These are phyloP conservation scores for Lordiphosa fenestrarum DNA, from an alignment of 2,888 invertebrate species.

Conservation along the genomic window DNA sequence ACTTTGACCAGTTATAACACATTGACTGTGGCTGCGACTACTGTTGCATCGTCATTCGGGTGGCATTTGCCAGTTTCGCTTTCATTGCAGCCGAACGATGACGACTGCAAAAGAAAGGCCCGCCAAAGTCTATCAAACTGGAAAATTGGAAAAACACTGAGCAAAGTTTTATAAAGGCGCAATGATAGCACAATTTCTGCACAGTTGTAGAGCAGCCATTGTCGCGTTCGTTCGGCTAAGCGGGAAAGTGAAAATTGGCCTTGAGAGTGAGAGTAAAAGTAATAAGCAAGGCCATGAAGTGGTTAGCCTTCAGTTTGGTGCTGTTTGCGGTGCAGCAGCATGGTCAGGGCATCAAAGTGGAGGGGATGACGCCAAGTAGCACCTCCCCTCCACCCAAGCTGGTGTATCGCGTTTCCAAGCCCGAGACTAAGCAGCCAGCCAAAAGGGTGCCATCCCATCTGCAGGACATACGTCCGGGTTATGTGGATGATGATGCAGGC, in stretches of 20 bases:
- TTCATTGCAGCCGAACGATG: slow-evolving; percentile 45
- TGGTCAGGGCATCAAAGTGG: slow-evolving; percentile 33
- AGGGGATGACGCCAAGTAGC: slow-evolving; percentile 11
- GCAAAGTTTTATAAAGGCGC: slow-evolving; percentile 68
- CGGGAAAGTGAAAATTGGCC: slow-evolving; percentile 66
- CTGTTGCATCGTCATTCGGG: slow-evolving; percentile 42
- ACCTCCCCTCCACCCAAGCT: not conserved
- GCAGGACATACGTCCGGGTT: slow-evolving; percentile 67
- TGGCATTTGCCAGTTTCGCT: slow-evolving; percentile 57
- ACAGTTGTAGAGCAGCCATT: slow-evolving; percentile 58
- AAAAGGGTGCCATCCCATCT: slow-evolving; percentile 62
- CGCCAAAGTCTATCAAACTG: slow-evolving; percentile 56
- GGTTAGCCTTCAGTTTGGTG: not conserved
- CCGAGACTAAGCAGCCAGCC: slow-evolving; percentile 46
- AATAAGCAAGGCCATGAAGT: slow-evolving; percentile 13
- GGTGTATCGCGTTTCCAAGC: slow-evolving; percentile 60
- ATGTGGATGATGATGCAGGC: slow-evolving; percentile 63
- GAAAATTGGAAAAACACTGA: slow-evolving; percentile 65
- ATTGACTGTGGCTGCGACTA: slow-evolving; percentile 32
- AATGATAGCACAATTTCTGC: slow-evolving; percentile 41
- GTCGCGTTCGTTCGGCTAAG: slow-evolving; percentile 22
- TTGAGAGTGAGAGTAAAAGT: slow-evolving; percentile 59
- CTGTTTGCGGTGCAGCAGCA: slow-evolving; percentile 20
- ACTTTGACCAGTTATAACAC: slow-evolving; percentile 70
- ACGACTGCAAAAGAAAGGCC: slow-evolving; percentile 45